A percentile compares a stretch with the other conserved stretches of the same genome.
These are phyloP conservation scores for Psittacara wagleri DNA, from an alignment of 2,113 vertebrate species.

Conservation along the genomic window DNA sequence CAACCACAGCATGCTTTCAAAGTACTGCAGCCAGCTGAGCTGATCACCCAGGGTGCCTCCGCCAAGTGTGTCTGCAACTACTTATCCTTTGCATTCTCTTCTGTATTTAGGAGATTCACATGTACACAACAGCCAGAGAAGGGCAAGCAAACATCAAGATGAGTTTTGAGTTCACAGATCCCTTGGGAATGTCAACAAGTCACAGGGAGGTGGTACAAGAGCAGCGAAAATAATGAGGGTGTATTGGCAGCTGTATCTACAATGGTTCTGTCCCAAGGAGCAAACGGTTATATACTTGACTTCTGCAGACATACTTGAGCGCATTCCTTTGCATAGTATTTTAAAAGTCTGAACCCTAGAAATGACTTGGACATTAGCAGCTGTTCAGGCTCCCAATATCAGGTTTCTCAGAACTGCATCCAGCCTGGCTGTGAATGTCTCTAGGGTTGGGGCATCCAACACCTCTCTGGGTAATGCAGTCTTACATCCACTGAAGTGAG, in stretches of 20 bases:
- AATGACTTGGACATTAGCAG: not conserved
- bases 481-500: not conserved
- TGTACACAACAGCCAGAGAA: not conserved
- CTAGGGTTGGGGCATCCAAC: not conserved
- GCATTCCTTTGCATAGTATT: not conserved
- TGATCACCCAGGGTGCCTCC: not conserved
- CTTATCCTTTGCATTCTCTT: not conserved
- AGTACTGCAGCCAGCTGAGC: not conserved
- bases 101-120: not conserved
- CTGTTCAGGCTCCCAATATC: not conserved
- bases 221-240: not conserved
- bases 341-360: not conserved
- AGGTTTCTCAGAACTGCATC: not conserved
- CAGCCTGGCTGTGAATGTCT: not conserved
- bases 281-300: not conserved
- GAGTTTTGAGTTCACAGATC: not conserved
- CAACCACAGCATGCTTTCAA: not conserved
- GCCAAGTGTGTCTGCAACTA: rapidly evolving
- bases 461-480: not conserved
- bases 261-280: not conserved
- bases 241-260: not conserved
- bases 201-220: not conserved
- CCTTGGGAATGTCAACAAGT: not conserved
- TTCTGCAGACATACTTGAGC: not conserved
- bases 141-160: not conserved